Conservation (phyloP, 2,888 invertebrate species). For the Teleogryllus oceanicus region DNA sequence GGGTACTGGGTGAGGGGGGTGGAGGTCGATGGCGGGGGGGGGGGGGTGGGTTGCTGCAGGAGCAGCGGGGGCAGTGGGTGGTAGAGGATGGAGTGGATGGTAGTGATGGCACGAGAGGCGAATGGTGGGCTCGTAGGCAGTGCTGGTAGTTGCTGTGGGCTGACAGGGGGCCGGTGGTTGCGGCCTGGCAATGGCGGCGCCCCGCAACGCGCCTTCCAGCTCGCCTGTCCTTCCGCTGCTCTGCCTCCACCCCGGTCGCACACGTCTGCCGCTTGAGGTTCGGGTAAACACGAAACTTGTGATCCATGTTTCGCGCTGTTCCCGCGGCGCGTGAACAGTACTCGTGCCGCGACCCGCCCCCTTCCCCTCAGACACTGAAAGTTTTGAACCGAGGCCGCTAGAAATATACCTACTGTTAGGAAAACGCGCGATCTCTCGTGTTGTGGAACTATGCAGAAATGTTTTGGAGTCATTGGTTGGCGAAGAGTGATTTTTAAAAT, state of each 20-base stretch:
- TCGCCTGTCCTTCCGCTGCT: not conserved
- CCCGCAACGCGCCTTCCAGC: not conserved
- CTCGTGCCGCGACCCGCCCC: not conserved
- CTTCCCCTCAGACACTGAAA: not conserved
- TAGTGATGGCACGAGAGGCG: too few species aligned
- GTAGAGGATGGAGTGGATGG: too few species aligned
- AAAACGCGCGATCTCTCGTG: too few species aligned
- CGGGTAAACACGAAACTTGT: slow-evolving; percentile 1
- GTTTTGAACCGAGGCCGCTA: not conserved
- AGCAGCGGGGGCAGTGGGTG: too few species aligned
- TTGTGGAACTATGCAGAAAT: too few species aligned
- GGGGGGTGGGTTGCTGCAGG: too few species aligned
- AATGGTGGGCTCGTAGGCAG: too few species aligned
- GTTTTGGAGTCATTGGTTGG: too few species aligned
- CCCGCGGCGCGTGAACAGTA: not conserved
- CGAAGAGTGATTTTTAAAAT: too few species aligned
- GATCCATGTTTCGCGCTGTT: not conserved
- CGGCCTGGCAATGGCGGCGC: not conserved
- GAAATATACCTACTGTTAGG: not conserved
- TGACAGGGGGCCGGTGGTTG: not conserved
- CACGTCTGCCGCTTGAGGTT: not conserved
- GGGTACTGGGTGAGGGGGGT: too few species aligned
- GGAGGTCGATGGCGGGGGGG: too few species aligned
- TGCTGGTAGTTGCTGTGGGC: too few species aligned
- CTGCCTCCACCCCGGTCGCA: not conserved